Base-by-base conservation (phyloP, 2,113 vertebrate species). In the Stegastes partitus region DNA sequence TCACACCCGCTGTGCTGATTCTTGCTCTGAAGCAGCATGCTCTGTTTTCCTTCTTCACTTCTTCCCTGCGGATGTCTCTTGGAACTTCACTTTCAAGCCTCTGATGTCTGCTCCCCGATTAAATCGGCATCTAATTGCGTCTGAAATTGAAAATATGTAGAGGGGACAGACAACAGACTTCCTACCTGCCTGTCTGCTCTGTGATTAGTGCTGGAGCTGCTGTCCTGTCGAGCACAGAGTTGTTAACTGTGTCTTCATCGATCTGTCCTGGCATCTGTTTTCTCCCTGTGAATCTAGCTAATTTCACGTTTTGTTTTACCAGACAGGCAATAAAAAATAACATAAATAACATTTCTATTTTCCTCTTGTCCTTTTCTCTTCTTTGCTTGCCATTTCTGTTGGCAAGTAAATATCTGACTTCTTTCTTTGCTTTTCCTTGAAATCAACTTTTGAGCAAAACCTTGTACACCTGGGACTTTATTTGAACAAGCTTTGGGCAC, bases 101-200 rank as follows among this genome's bases (percentile, higher is more conserved):
- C 91, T 93, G 89, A 66, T 90, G 83, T 92, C 89, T 93, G 89
- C 77, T 86, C 86, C 88, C 81, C 51, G 53, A 77, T 74, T 62
- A 58, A 87, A 81, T 85, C 39, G 11, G 26, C 42, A 16, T 74
- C 28, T 66, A 44, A 85, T 74, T 83, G 54, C 56, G 49, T 82
- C 78, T 74, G 21, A 82, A 81, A 92, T 71, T 8, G 44, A 77
- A 89, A 88, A 69, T 54, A 23, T 69, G 49, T 22, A 31, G 28
- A 64, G 56, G 86, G 87, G 75, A 90, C 86, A 91, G 85, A 84
- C 86, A 92, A 37, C 91, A 92, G 91, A 85, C 81, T 67, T 80
- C 62, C 28, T 84, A 28, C 50, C 49, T 47, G 26, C 79, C 64
- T 72, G 50, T 74, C 61, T 86, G 25, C 59, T 77, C 66, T 85